Evolutionary conservation across 2,113 vertebrate genomes (phyloP), one percentile per base, ranked within the genome.

Genomic region (Poeciliopsis prolifica): DNA sequence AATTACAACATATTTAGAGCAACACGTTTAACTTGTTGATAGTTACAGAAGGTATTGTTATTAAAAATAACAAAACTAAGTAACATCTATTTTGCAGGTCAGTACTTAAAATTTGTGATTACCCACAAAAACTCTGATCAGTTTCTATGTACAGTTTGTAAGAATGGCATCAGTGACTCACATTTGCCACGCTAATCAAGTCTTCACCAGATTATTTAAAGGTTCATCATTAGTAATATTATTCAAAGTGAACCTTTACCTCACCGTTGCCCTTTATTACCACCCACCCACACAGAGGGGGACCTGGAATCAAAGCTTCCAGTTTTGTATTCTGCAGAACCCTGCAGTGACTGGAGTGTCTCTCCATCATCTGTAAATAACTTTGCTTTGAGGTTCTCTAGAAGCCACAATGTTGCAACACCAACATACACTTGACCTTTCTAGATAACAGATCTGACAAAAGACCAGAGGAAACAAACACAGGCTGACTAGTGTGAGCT

Each of bases 141-240:
- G 44, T 58, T 24, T 58, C n/a, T 58, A 58, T 24, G 24, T n/a
- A 22, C 48, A 58, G 51, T n/a, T 58, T 58, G 22, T 7, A 58
- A 58, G 8, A 24, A 58, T 81, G 42, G 69, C 28, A 68, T 74
- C 51, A 62, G 60, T 74, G 69, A 80, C 62, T 58, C 29, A 62
- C 1, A 64, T 79, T 44, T 22, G 80, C 82, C 68, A 54, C 80
- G 81, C 68, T 85, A 88, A 90, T 87, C 81, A 28, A 69, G 84
- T 75, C 78, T 79, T 88, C 79, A 79, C 72, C 72, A 79, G 86
- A 86, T 74, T 58, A 44, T 10, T 83, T 84, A 91, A 93, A 92
- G 86, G 90, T 82, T 83, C 72, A 83, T 94, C 86, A 91, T 91
- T 79, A 90, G 93, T 93, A 94, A 93, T 94, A 90, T 93, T 65